Evolutionary conservation across 1,140 invertebrate genomes (phyloP).

Genomic region (Monomorium pharaonis): DNA sequence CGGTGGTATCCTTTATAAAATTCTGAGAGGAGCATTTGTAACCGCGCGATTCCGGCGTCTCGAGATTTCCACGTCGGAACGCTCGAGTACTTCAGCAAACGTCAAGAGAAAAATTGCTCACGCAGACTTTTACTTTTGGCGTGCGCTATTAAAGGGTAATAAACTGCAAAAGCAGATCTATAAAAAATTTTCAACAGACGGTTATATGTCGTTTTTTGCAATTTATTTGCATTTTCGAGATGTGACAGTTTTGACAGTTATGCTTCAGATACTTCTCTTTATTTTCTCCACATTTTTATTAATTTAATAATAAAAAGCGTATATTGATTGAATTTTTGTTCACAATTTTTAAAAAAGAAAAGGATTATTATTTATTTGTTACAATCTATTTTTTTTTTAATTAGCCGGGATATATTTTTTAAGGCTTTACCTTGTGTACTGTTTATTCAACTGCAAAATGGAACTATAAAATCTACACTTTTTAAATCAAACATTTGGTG

Average conservation of each 20-base stretch:
- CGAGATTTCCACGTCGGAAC: conserved; percentile 36
- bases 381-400: background rate
- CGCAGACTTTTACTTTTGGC: conserved; percentile 48
- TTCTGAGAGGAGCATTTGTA: conserved; percentile 42
- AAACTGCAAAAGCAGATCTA: conserved; percentile 11
- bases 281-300: background rate
- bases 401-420: background rate
- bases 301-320: background rate
- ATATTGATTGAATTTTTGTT: background rate
- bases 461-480: background rate
- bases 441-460: background rate
- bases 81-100: conserved; percentile 40
- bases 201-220: background rate
- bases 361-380: background rate
- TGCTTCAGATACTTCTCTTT: background rate
- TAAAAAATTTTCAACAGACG: background rate
- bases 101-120: conserved; percentile 51
- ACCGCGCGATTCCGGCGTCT: conserved; percentile 39
- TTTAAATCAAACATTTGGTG: background rate
- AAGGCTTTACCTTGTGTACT: background rate
- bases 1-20: conserved; percentile 46
- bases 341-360: background rate
- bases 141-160: conserved; percentile 27
- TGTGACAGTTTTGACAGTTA: too few relatives aligned
- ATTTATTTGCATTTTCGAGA: background rate